Evolutionary conservation across 2,797 vertebrate species (phyloP).

Genomic region (Paedocypris micromegethes): DNA sequence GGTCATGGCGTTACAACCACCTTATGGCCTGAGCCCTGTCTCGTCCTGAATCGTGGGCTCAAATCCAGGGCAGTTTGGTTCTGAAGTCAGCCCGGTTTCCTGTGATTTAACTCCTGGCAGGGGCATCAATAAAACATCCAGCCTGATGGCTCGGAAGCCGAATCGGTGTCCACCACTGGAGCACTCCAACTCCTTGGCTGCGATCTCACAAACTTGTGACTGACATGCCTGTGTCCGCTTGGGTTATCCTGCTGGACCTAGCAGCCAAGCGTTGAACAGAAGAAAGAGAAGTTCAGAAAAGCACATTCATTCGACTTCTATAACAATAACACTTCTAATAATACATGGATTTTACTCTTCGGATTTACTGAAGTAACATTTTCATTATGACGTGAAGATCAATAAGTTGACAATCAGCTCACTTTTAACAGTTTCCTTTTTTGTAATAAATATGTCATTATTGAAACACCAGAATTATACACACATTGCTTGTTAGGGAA

Average conservation of each 20-base stretch:
- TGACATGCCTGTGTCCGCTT: conserved; percentile 34
- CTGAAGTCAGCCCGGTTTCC: conserved; percentile 66
- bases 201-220: conserved; percentile 36
- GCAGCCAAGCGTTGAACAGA: conserved; percentile 13
- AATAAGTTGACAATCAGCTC: too few relatives aligned
- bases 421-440: too few relatives aligned
- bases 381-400: too few relatives aligned
- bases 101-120: conserved; percentile 56
- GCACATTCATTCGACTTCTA: background rate
- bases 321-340: conserved; percentile 6
- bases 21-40: conserved; percentile 69
- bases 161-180: conserved; percentile 8
- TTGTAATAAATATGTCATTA: too few relatives aligned
- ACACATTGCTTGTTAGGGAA: too few relatives aligned
- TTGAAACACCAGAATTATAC: too few relatives aligned
- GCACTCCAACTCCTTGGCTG: conserved; percentile 28
- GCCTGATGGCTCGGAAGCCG: conserved; percentile 38
- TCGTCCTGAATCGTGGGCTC: conserved; percentile 62
- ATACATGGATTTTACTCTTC: background rate
- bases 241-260: conserved; percentile 34
- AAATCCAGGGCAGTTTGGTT: conserved; percentile 68
- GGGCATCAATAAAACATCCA: conserved; percentile 71
- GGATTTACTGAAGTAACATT: too few relatives aligned
- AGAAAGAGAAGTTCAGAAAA: conserved; percentile 9
- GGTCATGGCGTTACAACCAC: conserved; percentile 82